Base-by-base conservation (phyloP, 2,888 invertebrate species). In the Campopleginae sp. region DNA sequence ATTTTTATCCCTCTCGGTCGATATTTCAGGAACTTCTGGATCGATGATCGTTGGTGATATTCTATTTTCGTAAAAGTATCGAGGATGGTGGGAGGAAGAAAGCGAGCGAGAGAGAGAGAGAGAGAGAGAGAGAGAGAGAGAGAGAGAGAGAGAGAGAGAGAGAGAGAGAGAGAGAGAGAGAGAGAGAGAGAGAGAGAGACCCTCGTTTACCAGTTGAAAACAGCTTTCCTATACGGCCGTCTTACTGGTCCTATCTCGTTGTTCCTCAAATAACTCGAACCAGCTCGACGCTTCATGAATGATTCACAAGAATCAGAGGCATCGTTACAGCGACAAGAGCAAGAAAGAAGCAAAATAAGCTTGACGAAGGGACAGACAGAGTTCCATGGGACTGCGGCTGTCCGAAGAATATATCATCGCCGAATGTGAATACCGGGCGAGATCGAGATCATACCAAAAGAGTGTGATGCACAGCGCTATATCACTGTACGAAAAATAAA, bases 281-380 rank as follows among this genome's bases (percentile, higher is more conserved):
- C n/a, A 84, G 82, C 71, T 61, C 88, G 88, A 85, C 80, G 83
- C 85, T 87, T 85, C 85, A 86, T 86, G 86, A 85, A 86, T 85
- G 85, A 86, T 85, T 85, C 85, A 85, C 82, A 68, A 80, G 70
- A 38, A 42, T 74, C 75, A 27, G 58, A 58, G 58, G 1, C 58
- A 19, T 10, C 19, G 8, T 19, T 48, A 48, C 46, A 51, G 14
- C 14, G 7, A n/a, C 23, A 27, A 8, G 71, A 33, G 17, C 44
- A 58, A 61, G 51, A 75, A 72, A 31, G 51, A 61, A 75, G 38
- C n/a, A 14, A 7, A 27, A 46, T 31, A 31, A n/a, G 31, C 27
- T 23, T 42, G n/a, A 23, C 14, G 12, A 14, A 68, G 23, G 51
- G 83, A 87, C 65, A 65, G 3, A 17, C 46, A 61, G 46, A 70